Conservation (phyloP, 2,797 vertebrate species). For the Lutjanus argentimaculatus region DNA sequence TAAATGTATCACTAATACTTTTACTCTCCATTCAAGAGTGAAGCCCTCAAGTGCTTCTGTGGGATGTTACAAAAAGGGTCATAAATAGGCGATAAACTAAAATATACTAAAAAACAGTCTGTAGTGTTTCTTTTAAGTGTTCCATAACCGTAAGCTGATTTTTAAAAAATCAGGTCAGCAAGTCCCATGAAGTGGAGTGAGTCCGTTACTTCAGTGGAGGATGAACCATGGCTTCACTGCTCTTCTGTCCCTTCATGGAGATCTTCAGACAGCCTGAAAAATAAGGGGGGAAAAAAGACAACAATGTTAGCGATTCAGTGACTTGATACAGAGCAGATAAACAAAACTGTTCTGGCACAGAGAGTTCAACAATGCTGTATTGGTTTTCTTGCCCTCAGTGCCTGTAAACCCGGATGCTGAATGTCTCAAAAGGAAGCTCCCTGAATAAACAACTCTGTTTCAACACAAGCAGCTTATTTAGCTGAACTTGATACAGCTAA, state of each 20-base stretch:
- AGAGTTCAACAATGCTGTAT: background rate
- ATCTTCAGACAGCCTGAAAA: slow-evolving; percentile 44
- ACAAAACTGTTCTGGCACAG: background rate
- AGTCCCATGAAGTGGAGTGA: slow-evolving; percentile 45
- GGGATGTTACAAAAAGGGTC: slow-evolving; percentile 47
- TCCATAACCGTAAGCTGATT: slow-evolving; percentile 52
- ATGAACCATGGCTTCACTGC: slow-evolving; percentile 24
- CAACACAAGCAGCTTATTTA: background rate
- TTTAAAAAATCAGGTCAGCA: slow-evolving; percentile 17
- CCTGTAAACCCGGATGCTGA: background rate
- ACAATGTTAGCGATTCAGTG: slow-evolving; percentile 6
- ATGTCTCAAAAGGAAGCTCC: background rate
- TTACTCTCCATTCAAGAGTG: slow-evolving; percentile 28
- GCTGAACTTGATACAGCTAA: background rate
- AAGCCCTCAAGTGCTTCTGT: slow-evolving; percentile 70
- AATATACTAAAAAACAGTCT: slow-evolving; percentile 62
- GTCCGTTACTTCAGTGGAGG: slow-evolving; percentile 41
- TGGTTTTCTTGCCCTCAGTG: background rate
- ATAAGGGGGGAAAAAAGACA: background rate
- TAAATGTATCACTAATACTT: slow-evolving; percentile 41
- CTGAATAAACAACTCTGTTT: background rate
- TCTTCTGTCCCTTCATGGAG: slow-evolving; percentile 39
- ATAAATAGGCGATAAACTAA: slow-evolving; percentile 73
- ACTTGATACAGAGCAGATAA: slow-evolving; percentile 9
- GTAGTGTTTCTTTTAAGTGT: slow-evolving; percentile 73